Conservation (phyloP, 2,113 vertebrate genomes). For the Eulemur rufifrons region DNA sequence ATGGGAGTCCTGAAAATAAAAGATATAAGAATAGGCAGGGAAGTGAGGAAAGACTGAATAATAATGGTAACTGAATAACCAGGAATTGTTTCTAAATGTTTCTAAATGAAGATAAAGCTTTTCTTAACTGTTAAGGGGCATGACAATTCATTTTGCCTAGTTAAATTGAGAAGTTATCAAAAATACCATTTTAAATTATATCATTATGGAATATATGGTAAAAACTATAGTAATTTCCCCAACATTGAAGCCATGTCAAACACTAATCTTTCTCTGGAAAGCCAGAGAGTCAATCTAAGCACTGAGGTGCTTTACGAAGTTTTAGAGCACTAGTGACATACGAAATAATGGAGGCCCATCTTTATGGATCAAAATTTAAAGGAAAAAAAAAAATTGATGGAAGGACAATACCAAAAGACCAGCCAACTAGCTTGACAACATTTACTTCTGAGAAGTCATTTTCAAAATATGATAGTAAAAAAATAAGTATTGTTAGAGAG, state of each 20-base stretch:
- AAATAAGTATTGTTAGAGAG: not conserved
- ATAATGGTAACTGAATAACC: not conserved
- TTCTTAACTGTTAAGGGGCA: not conserved
- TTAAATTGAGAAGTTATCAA: not conserved
- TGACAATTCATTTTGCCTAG: slow-evolving; percentile 22
- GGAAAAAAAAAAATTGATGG: slow-evolving; percentile 29
- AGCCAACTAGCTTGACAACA: not conserved
- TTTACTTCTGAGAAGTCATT: slow-evolving; percentile 30
- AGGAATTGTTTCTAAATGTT: slow-evolving; percentile 41
- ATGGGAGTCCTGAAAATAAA: not conserved
- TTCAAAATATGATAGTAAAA: slow-evolving; percentile 25
- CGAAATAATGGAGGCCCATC: slow-evolving; percentile 48
- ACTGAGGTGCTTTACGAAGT: not conserved
- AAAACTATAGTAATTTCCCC: not conserved
- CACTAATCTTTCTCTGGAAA: not conserved
- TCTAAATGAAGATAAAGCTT: slow-evolving; percentile 26
- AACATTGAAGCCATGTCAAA: not conserved
- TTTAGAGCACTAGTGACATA: not conserved
- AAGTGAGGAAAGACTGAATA: not conserved
- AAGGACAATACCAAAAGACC: slow-evolving; percentile 34
- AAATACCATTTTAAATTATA: slow-evolving; percentile 23
- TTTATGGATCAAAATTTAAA: slow-evolving; percentile 51
- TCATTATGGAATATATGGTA: not conserved
- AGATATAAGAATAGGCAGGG: not conserved
- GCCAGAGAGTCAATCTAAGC: not conserved